Evolutionary conservation across 2,113 vertebrate genomes (phyloP).

Genomic region (Catharus fuscescens): DNA sequence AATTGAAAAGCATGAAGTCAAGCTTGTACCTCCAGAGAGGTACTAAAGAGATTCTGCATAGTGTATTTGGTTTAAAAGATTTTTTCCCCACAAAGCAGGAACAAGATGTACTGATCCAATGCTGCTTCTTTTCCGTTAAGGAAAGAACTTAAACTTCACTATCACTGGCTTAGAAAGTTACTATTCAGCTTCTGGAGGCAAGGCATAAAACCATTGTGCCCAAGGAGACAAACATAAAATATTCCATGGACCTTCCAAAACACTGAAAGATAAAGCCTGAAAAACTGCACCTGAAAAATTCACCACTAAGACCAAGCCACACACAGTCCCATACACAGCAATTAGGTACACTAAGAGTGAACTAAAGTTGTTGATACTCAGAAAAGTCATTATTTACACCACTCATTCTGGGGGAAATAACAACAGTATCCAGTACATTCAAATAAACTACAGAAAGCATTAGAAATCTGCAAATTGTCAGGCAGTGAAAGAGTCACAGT

Average conservation of each 20-base stretch:
- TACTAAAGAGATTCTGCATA: background rate
- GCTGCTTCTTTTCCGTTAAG: background rate
- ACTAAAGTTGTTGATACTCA: background rate
- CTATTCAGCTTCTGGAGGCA: background rate
- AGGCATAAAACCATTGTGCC: background rate
- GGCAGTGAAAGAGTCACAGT: background rate
- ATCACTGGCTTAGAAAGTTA: background rate
- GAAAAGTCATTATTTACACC: background rate
- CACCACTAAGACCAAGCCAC: background rate
- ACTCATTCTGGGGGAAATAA: background rate
- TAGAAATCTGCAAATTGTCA: background rate
- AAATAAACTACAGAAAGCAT: background rate
- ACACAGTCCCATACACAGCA: background rate
- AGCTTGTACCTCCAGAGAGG: background rate
- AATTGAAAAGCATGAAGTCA: background rate
- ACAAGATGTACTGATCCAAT: background rate
- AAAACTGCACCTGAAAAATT: background rate
- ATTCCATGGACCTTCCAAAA: background rate
- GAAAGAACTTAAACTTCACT: background rate
- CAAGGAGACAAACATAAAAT: background rate
- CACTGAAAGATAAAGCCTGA: background rate
- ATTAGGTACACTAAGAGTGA: background rate
- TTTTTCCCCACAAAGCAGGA: background rate
- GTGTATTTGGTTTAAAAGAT: background rate
- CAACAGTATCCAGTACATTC: background rate